Percentiles rank a stretch among this genome's conserved stretches.
Conservation (phyloP, 2,113 vertebrate genomes). For the Bungarus multicinctus region DNA sequence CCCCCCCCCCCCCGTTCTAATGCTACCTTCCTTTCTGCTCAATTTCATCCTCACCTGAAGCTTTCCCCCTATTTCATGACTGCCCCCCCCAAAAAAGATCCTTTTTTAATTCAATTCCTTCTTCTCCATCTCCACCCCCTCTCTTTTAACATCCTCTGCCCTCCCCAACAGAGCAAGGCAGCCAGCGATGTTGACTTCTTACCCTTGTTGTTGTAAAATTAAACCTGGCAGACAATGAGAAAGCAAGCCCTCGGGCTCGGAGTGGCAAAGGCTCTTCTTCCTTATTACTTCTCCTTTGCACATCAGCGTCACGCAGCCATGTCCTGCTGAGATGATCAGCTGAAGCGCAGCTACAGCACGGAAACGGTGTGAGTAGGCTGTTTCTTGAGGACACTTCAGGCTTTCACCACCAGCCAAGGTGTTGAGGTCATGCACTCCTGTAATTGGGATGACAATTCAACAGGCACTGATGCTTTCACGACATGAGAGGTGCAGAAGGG, state of each 20-base stretch:
- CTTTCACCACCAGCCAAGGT: background rate
- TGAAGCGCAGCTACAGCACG: background rate
- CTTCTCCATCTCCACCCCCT: background rate
- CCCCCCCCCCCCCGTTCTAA: background rate
- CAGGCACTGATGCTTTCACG: background rate
- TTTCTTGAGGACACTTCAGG: background rate
- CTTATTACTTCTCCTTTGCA: background rate
- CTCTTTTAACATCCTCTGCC: background rate
- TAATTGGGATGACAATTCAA: background rate
- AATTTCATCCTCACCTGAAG: background rate
- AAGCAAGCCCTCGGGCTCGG: background rate
- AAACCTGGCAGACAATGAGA: background rate
- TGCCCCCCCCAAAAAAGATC: background rate
- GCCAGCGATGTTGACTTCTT: background rate
- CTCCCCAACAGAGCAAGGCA: background rate
- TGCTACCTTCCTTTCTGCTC: background rate
- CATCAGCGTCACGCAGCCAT: background rate
- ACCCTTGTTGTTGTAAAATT: background rate
- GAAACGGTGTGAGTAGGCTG: background rate
- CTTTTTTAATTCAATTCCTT: background rate
- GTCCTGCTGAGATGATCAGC: background rate
- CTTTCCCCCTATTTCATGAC: background rate
- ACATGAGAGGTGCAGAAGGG: background rate
- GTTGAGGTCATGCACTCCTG: background rate
- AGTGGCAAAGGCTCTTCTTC: background rate